phyloP scores from a whole-genome alignment of 30 jellyfish, hydroid and myxozoan genomes.

The Cassiopea andromeda region DNA sequence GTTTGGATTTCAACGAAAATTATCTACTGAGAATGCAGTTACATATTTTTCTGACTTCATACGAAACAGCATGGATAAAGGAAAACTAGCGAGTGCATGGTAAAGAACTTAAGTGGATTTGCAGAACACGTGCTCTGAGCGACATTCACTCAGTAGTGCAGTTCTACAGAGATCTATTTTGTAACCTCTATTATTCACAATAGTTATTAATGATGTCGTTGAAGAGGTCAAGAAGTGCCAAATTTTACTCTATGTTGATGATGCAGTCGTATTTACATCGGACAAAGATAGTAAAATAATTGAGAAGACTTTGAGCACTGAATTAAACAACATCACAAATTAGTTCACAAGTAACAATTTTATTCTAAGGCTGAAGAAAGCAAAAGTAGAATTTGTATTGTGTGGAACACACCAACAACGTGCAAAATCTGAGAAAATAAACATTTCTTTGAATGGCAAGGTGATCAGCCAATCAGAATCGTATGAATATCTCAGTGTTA shows the following conservation, averaged over 20 bases:
- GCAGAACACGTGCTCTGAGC: conserved; percentile 19
- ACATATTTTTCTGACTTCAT: conserved; percentile 35
- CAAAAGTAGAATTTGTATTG: conserved; percentile 15
- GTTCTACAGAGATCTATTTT: too few species aligned
- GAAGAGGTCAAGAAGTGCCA: conserved; percentile 30
- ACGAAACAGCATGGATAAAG: conserved; percentile 37
- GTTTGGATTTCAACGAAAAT: conserved; percentile 16
- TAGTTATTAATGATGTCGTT: conserved; percentile 10
- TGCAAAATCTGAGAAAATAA: conserved; percentile 22
- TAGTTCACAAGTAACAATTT: conserved; percentile 41
- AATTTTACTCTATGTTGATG: conserved; percentile 40
- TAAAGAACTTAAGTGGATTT: conserved; percentile 18
- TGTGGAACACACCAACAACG: conserved; percentile 40
- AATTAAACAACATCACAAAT: conserved; percentile 24
- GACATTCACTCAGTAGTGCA: background rate
- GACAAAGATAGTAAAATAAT: conserved; percentile 25
- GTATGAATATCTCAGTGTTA: background rate
- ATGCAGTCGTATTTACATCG: conserved; percentile 17
- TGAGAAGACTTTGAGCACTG: conserved; percentile 31
- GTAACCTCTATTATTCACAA: background rate
- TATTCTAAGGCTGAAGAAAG: conserved; percentile 19
- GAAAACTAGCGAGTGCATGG: conserved; percentile 14
- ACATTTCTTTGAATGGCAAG: background rate
- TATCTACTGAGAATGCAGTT: conserved; percentile 51
- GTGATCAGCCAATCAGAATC: conserved; percentile 19